Base-by-base conservation (phyloP, 2,888 invertebrate genomes). In the Ganaspis brasiliensis region DNA sequence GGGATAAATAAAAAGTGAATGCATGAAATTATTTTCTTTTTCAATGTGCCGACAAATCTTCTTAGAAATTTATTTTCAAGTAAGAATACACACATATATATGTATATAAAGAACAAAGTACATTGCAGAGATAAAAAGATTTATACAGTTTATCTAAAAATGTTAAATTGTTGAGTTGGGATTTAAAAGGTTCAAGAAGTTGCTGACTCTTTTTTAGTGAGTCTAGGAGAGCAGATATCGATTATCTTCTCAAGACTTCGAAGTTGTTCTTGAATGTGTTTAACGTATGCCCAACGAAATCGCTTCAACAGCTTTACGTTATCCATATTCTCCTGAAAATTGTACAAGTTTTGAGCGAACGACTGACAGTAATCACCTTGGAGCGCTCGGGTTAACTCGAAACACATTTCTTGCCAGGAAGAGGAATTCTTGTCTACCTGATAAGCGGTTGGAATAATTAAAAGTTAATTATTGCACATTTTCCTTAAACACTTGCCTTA, bases 181-280 rank as follows among this genome's bases (percentile, higher is more conserved):
- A 24, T 67, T 67, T 40, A 2, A n/a, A n/a, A 24, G 14, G 24
- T 14, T 63, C 12, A 40, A 63, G 63, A 24, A 16, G 40, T 10
- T 67, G 45, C 40, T 5, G 67, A n/a, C 24, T 67, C 67, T 40
- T 67, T 67, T 45, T 67, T 45, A 24, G 45, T 10, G 14, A n/a
- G 14, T 45, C 67, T 40, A n/a, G 67, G 67, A 9, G 67, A 67
- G 14, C 67, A 67, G 3, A 67, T 67, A 67, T 67, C 67, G 67
- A 67, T 45, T 67, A 67, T 67, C 21, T 67, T 67, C 40, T 67
- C 67, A 45, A 93, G 82, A 71, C 91, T 87, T 55, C 87, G 87
- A n/a, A 92, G 89, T 84, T 92, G 92, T 3, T 90, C 87, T 81
- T 92, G 92, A 75, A 93, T 93, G 80, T 92, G 92, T 75, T 91